Conservation (phyloP, 2,888 invertebrate genomes). For the Ichneumoninae sp. region DNA sequence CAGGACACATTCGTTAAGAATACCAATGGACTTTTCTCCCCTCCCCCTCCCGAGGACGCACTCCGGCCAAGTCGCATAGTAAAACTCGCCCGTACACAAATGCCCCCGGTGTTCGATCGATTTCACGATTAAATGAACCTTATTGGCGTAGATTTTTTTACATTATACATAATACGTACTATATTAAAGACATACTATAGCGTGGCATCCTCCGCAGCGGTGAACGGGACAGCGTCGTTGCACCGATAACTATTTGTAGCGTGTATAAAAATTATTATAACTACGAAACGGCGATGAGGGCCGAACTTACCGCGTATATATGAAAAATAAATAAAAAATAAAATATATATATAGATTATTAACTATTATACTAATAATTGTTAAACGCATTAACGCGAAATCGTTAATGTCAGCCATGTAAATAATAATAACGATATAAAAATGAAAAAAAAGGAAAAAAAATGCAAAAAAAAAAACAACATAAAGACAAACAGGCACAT, state of each 20-base stretch:
- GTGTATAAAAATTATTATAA: constrained; percentile 39
- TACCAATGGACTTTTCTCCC: constrained; percentile 37
- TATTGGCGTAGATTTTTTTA: constrained; percentile 64
- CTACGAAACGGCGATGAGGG: constrained; percentile 49
- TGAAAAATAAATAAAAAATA: constrained; percentile 51
- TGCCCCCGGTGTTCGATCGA: constrained; percentile 62
- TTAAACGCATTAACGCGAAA: constrained; percentile 65
- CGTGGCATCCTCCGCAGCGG: constrained; percentile 45
- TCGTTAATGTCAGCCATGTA: constrained; percentile 68
- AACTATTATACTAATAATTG: constrained; percentile 67
- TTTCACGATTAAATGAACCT: constrained; percentile 30
- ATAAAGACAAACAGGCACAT: constrained; percentile 12
- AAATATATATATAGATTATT: constrained; percentile 59
- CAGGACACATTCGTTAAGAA: constrained; percentile 44
- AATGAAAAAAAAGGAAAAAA: constrained; percentile 15
- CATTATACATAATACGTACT: constrained; percentile 61
- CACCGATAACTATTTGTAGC: constrained; percentile 48
- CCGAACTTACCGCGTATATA: constrained; percentile 65
- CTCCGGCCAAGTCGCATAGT: constrained; percentile 10
- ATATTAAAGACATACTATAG: constrained; percentile 31
- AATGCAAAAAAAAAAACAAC: constrained; percentile 3
- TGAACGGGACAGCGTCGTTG: constrained; percentile 52
- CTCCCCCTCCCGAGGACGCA: background rate
- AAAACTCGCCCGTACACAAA: constrained; percentile 39
- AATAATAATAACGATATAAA: constrained; percentile 59